phyloP scores from a whole-genome alignment of 2,888 invertebrate species.

The Sesia bembeciformis region DNA sequence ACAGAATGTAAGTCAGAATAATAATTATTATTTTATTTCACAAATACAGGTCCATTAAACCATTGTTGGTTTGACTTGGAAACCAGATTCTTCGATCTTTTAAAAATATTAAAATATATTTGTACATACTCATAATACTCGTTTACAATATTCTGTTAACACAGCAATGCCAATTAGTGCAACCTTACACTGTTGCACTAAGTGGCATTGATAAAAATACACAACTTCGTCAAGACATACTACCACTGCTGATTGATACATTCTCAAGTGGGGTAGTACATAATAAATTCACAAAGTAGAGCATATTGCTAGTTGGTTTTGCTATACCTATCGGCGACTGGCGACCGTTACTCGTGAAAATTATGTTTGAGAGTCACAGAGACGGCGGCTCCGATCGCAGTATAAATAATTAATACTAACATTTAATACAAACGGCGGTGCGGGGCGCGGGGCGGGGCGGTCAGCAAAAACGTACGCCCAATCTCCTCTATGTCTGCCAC shows the following conservation, averaged over 20 bases:
- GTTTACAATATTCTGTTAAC: not conserved
- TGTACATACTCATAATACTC: not conserved
- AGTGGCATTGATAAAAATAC: too few species aligned
- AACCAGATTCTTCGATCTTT: too few species aligned
- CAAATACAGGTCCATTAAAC: too few species aligned
- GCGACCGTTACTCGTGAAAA: conserved; percentile 23
- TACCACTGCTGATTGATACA: too few species aligned
- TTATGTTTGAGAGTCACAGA: conserved; percentile 18
- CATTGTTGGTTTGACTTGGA: too few species aligned
- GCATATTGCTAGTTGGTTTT: conserved; percentile 11
- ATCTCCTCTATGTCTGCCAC: conserved; percentile 4
- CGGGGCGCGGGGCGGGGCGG: conserved; percentile 26
- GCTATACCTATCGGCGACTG: conserved; percentile 9
- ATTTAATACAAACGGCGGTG: conserved; percentile 8
- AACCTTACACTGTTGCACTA: too few species aligned
- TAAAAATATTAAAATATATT: too few species aligned
- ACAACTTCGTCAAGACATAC: too few species aligned
- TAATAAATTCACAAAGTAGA: conserved; percentile 9
- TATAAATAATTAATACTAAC: conserved; percentile 18
- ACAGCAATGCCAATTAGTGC: not conserved
- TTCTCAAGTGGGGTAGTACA: too few species aligned
- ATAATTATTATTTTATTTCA: too few species aligned
- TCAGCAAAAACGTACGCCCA: conserved; percentile 9
- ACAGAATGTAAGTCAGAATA: too few species aligned
- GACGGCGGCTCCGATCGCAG: conserved; percentile 14